Percentiles rank a stretch among this genome's conserved stretches.
Evolutionary conservation across 2,113 vertebrate genomes (phyloP).

Genomic region (Meriones unguiculatus): DNA sequence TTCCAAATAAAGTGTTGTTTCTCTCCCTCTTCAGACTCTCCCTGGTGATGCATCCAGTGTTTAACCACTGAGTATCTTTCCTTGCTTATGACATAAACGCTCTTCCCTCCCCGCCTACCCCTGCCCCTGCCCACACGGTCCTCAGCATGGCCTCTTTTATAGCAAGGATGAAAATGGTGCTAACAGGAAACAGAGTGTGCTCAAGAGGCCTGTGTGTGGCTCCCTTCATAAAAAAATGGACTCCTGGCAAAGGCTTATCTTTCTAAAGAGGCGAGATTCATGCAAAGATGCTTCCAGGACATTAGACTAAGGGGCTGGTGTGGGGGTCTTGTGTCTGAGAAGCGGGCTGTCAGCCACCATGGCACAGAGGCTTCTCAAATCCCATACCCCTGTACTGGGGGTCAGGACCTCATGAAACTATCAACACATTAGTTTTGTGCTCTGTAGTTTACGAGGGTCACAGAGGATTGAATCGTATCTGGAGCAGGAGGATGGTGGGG

Average conservation of each 20-base stretch:
- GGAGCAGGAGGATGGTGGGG: neutral
- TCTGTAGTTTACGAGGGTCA: neutral
- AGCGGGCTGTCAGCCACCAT: neutral
- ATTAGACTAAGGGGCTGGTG: neutral
- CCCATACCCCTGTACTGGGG: neutral
- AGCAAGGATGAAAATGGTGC: neutral
- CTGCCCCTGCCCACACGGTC: too few relatives aligned
- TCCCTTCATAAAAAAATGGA: neutral
- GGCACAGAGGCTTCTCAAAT: neutral
- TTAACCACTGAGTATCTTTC: slow-evolving; percentile 44
- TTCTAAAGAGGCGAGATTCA: neutral
- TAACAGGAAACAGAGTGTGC: neutral
- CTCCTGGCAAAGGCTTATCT: neutral
- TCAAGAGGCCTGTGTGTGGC: neutral
- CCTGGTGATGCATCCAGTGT: slow-evolving; percentile 46
- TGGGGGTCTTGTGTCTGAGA: neutral
- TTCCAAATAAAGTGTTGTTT: slow-evolving; percentile 73
- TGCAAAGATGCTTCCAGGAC: neutral
- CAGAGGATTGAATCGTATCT: neutral
- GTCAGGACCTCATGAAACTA: neutral
- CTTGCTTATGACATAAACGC: slow-evolving; percentile 39
- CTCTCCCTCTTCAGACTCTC: slow-evolving; percentile 29
- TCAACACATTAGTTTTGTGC: neutral
- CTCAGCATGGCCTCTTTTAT: slow-evolving; percentile 34
- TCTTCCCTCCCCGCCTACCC: neutral